Conservation (phyloP, 2,113 vertebrate species). For the Nesogale talazaci region DNA sequence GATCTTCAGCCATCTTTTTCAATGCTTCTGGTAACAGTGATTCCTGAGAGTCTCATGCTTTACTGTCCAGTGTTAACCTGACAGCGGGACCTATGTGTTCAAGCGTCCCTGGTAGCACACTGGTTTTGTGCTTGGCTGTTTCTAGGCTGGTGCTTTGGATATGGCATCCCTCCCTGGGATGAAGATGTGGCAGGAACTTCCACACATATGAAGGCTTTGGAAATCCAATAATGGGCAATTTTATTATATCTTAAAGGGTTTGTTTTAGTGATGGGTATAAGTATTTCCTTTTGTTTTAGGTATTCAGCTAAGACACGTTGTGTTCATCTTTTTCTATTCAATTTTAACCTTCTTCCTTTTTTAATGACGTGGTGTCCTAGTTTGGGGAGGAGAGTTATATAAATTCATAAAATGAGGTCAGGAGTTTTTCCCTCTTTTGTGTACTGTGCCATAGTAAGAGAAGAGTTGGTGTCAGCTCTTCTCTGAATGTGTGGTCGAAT, state of each 20-base stretch:
- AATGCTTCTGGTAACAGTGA: neutral
- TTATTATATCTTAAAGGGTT: neutral
- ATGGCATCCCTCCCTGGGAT: neutral
- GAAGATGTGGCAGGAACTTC: neutral
- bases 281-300: neutral
- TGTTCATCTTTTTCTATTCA: no score
- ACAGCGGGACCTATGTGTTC: neutral
- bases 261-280: neutral
- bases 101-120: neutral
- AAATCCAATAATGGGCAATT: neutral
- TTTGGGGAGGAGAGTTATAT: no score
- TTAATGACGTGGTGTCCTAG: no score
- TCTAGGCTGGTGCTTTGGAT: neutral
- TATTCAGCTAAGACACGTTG: no score
- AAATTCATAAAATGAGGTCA: no score
- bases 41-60: neutral
- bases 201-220: neutral
- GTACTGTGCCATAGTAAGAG: no score
- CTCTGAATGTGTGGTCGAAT: no score
- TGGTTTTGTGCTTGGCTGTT: neutral
- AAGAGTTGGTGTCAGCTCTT: no score
- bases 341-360: no score
- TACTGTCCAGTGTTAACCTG: neutral
- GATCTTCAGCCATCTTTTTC: neutral
- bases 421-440: no score